Evolutionary conservation across 2,797 vertebrate genomes (phyloP).

Genomic region (Crenichthys baileyi): DNA sequence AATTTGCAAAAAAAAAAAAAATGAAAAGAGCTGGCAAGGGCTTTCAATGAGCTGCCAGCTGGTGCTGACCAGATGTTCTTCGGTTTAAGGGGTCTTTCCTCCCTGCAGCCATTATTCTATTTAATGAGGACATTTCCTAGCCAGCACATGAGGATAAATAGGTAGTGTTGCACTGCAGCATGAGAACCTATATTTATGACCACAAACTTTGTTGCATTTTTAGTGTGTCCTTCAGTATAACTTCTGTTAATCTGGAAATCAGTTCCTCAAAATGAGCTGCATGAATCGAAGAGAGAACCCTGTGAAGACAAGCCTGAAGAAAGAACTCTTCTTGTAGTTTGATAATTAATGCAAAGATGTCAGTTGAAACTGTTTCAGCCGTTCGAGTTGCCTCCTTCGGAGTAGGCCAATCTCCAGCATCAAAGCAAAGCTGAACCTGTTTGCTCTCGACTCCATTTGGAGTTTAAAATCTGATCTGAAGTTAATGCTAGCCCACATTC

Average conservation of each 20-base stretch:
- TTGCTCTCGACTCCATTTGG: constrained; percentile 39
- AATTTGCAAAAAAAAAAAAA: constrained; percentile 25
- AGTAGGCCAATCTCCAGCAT: constrained; percentile 35
- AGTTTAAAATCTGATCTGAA: constrained; percentile 38
- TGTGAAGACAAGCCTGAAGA: constrained; percentile 16
- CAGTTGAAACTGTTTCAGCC: constrained; percentile 35
- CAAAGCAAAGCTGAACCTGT: constrained; percentile 40
- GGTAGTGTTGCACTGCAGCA: constrained; percentile 39
- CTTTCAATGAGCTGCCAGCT: constrained; percentile 47
- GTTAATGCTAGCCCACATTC: constrained; percentile 36
- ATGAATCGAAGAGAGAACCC: constrained; percentile 21
- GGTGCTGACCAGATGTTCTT: constrained; percentile 69
- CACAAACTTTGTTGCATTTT: constrained; percentile 15
- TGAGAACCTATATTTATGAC: constrained; percentile 37
- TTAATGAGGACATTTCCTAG: constrained; percentile 66
- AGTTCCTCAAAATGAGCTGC: constrained; percentile 20
- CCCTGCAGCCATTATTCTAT: constrained; percentile 59
- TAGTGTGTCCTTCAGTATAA: constrained; percentile 22
- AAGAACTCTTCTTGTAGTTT: constrained; percentile 18
- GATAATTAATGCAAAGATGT: constrained; percentile 28
- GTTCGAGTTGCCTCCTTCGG: constrained; percentile 21
- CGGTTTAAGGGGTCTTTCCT: constrained; percentile 55
- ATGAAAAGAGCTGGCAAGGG: neutral
- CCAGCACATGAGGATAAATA: constrained; percentile 52
- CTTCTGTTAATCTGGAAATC: constrained; percentile 36